phyloP scores from a whole-genome alignment of 2,797 vertebrate species.

The Diplodus sargus region DNA sequence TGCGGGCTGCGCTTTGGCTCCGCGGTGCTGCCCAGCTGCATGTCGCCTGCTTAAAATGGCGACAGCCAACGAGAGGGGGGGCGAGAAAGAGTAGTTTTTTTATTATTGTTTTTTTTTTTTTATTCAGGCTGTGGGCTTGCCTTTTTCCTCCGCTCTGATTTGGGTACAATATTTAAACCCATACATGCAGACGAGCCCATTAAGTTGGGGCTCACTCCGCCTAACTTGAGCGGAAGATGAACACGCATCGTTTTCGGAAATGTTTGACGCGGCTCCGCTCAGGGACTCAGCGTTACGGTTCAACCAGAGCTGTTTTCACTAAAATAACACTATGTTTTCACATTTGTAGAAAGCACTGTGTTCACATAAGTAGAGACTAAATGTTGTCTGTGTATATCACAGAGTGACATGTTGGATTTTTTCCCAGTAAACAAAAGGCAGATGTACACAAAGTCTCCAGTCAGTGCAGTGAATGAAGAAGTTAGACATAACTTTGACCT shows the following conservation, averaged over 20 bases:
- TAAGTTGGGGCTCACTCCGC: constrained; percentile 74
- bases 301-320: background rate
- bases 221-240: constrained; percentile 77
- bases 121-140: constrained; percentile 53
- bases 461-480: constrained; percentile 41
- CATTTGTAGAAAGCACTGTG: background rate
- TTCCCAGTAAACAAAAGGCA: background rate
- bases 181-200: constrained; percentile 48
- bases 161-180: constrained; percentile 39
- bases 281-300: constrained; percentile 13
- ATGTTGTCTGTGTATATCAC: background rate
- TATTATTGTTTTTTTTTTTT: background rate
- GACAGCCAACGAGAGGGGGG: constrained; percentile 76
- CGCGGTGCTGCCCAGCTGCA: constrained; percentile 79
- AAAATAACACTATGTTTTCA: constrained; percentile 16
- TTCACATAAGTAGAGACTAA: too few species aligned
- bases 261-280: constrained; percentile 68
- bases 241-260: constrained; percentile 70
- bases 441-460: background rate
- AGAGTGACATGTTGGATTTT: background rate
- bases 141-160: constrained; percentile 55
- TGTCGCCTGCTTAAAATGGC: constrained; percentile 88
- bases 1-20: constrained; percentile 68
- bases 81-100: constrained; percentile 55
- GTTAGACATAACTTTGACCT: constrained; percentile 41